Evolutionary conservation across 2,888 invertebrate species (phyloP), one percentile per base, ranked within the genome.

Genomic region (Drosophila ezoana): DNA sequence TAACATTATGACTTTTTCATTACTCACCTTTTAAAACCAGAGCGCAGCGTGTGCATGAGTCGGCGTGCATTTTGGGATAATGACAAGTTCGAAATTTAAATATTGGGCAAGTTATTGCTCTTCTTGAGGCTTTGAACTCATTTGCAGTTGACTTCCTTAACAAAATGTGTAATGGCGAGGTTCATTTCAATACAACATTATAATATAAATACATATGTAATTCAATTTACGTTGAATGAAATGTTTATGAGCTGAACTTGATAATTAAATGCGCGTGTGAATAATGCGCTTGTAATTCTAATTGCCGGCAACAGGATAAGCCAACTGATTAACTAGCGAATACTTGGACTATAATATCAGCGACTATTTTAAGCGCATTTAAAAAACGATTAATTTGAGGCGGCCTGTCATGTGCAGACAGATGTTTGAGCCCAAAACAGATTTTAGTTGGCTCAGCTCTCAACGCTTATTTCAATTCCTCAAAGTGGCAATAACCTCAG

Each of bases 401-500:
- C 56, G 45, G 54, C 8, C 65, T 63, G 63, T 72, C 68, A 76
- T 64, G 60, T 87, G 87, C 65, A 57, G 87, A 89, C 85, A 89
- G 18, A 18, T 68, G 70, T 78, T 78, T 28, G 38, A 57, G 66
- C 74, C 58, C 77, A 86, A 81, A 63, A 72, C 33, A 56, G 33
- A 45, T 45, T 43, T 71, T 43, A 28, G 28, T 8, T 28, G 48
- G 18, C 41, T 56, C 14, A 20, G 32, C 58, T 40, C 23, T 48
- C 45, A 28, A 28, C 44, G 45, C 41, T 35, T 5, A 49, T 71
- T 86, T 85, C 63, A 89, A 85, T 89, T 82, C 89, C 88, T 85
- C 86, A 85, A 85, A 85, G 83, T 89, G 88, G 77, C 85, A 85
- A 87, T 85, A 85, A 85, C 85, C 85, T 78, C 72, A 49, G 64